A percentile compares a stretch with the other conserved stretches of the same genome.
These are phyloP conservation scores for Anthopleura sola DNA, from an alignment of 64 coral and sea anemone genomes.

Conservation along the genomic window DNA sequence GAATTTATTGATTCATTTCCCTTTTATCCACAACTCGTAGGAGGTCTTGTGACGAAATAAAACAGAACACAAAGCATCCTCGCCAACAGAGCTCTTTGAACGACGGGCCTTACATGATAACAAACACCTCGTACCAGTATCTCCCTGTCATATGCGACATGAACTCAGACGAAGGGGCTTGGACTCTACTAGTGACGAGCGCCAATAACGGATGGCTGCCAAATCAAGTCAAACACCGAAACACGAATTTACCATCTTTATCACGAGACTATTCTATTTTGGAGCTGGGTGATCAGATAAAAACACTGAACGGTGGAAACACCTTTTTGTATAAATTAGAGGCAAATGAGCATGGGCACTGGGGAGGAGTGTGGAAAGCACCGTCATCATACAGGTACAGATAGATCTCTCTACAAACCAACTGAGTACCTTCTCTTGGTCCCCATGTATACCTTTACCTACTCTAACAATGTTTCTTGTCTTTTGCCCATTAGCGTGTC, in stretches of 20 bases:
- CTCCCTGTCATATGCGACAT: conserved; percentile 55
- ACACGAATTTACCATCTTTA: conserved; percentile 25
- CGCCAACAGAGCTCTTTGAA: not conserved
- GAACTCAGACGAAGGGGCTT: conserved; percentile 34
- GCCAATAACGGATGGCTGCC: not conserved
- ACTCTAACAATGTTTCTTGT: no score
- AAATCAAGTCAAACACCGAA: conserved; percentile 35
- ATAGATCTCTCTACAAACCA: not conserved
- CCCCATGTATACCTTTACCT: no score
- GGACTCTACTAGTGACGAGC: conserved; percentile 39
- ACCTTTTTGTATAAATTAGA: conserved; percentile 60
- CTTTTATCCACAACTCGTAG: not conserved
- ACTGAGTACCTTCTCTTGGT: no score
- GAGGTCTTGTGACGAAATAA: conserved; percentile 51
- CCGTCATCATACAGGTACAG: conserved; percentile 13
- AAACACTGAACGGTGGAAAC: conserved; percentile 18
- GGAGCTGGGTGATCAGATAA: conserved; percentile 46
- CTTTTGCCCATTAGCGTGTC: no score
- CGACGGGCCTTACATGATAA: conserved; percentile 45
- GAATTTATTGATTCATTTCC: not conserved
- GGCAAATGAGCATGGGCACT: conserved; percentile 36
- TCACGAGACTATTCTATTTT: conserved; percentile 52
- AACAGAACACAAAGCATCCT: not conserved
- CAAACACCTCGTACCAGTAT: conserved; percentile 17
- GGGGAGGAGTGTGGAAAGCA: conserved; percentile 61